Conservation (phyloP, 2,888 invertebrate genomes). For the Ophion ellenae region DNA sequence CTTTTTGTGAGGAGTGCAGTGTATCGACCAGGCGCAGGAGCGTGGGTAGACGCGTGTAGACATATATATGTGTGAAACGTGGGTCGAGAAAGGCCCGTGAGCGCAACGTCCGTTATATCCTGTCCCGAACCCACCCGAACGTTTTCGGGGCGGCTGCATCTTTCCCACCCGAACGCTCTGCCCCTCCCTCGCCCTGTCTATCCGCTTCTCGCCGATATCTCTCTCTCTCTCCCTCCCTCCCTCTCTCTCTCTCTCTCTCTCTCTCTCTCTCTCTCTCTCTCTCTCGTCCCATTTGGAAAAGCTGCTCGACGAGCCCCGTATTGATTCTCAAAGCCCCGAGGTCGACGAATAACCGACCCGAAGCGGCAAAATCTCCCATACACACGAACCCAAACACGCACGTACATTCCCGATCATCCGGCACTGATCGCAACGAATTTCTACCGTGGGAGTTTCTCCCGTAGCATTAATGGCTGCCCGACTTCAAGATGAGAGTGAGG, state of each 20-base stretch:
- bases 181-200: neutral
- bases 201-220: neutral
- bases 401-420: neutral
- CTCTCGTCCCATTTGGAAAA: constrained; percentile 28
- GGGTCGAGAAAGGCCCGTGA: constrained; percentile 32
- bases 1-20: constrained; percentile 19
- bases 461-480: neutral
- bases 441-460: neutral
- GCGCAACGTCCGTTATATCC: constrained; percentile 60
- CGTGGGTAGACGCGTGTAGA: constrained; percentile 23
- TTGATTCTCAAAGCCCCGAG: constrained; percentile 53
- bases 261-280: neutral
- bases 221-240: neutral
- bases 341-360: constrained; percentile 50
- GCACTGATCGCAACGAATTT: neutral
- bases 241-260: neutral
- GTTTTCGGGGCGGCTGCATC: constrained; percentile 26
- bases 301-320: constrained; percentile 51
- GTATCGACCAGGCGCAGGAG: constrained; percentile 36
- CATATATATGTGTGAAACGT: constrained; percentile 1
- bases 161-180: neutral
- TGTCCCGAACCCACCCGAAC: constrained; percentile 69
- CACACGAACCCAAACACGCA: neutral
- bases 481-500: neutral
- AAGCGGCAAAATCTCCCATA: neutral